These are phyloP conservation scores for Hylaeus anthracinus DNA, from an alignment of 1,140 invertebrate genomes.

Conservation along the genomic window DNA sequence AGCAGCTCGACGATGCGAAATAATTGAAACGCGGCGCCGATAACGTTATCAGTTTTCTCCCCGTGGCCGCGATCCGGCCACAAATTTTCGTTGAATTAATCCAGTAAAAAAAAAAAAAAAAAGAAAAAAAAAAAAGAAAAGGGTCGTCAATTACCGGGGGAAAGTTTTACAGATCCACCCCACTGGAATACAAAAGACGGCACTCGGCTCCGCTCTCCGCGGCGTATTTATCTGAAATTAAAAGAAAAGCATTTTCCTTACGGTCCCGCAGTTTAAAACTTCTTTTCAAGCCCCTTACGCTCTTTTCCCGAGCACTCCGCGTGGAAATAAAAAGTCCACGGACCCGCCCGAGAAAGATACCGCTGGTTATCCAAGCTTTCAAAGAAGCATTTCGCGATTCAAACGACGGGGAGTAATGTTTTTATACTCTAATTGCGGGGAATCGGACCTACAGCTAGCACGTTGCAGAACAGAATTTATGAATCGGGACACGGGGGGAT, in stretches of 20 bases:
- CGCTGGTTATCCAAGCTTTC: constrained; percentile 56
- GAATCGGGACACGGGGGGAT: constrained; percentile 4
- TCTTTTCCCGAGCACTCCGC: constrained; percentile 16
- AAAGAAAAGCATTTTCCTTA: constrained; percentile 69
- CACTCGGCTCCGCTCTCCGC: constrained; percentile 43
- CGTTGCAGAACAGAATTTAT: constrained; percentile 21
- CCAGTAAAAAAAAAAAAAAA: not conserved
- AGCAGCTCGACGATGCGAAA: not conserved
- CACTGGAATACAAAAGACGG: constrained; percentile 54
- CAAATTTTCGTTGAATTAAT: constrained; percentile 61
- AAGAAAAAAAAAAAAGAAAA: not conserved
- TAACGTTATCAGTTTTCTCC: constrained; percentile 33
- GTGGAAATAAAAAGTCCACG: constrained; percentile 57
- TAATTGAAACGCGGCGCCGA: constrained; percentile 14
- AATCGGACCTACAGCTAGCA: constrained; percentile 22
- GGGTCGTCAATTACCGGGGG: constrained; percentile 61
- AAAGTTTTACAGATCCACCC: constrained; percentile 61
- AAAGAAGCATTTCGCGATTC: constrained; percentile 60
- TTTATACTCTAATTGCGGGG: constrained; percentile 58
- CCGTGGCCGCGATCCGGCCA: not conserved
- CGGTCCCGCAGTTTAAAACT: constrained; percentile 66
- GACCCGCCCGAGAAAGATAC: constrained; percentile 47
- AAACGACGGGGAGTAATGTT: constrained; percentile 56
- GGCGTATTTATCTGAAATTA: constrained; percentile 66
- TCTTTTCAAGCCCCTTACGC: constrained; percentile 54